Percentiles rank a stretch among this genome's conserved stretches.
phyloP scores from a whole-genome alignment of 1,140 invertebrate species.

The Achroia grisella region DNA sequence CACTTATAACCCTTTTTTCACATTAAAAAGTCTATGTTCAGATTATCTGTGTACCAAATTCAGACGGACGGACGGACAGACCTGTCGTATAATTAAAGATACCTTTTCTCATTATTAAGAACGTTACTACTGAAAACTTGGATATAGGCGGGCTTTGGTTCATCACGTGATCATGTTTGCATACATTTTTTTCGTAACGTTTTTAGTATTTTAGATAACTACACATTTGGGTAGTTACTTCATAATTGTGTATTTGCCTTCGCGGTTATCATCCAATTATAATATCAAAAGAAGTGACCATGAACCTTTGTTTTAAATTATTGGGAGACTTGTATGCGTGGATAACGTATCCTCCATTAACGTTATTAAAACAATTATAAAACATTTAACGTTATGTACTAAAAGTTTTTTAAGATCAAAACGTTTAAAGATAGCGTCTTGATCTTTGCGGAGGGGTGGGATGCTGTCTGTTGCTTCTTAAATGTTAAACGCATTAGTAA shows the following conservation, averaged over 20 bases:
- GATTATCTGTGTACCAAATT: too few relatives aligned
- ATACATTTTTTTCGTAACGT: conserved; percentile 31
- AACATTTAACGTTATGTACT: not conserved
- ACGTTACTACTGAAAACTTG: too few relatives aligned
- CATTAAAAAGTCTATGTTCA: too few relatives aligned
- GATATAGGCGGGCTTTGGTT: not conserved
- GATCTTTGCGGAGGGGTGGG: too few relatives aligned
- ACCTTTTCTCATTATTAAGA: too few relatives aligned
- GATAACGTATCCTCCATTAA: conserved; percentile 15
- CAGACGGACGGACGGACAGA: too few relatives aligned
- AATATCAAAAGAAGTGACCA: conserved; percentile 32
- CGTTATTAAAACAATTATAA: conserved; percentile 1
- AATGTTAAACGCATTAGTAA: too few relatives aligned
- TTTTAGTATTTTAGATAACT: conserved; percentile 16
- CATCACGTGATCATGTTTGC: conserved; percentile 16
- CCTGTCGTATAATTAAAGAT: too few relatives aligned
- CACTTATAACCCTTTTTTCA: too few relatives aligned
- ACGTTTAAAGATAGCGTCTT: too few relatives aligned
- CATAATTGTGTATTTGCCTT: conserved; percentile 31
- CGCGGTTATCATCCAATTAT: conserved; percentile 44
- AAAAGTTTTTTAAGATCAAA: too few relatives aligned
- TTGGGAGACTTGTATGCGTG: conserved; percentile 19
- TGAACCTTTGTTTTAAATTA: conserved; percentile 40
- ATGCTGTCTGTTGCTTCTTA: too few relatives aligned
- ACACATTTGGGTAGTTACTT: conserved; percentile 39